Evolutionary conservation across 2,797 vertebrate species (phyloP).

Genomic region (Arrhamphus sclerolepis): DNA sequence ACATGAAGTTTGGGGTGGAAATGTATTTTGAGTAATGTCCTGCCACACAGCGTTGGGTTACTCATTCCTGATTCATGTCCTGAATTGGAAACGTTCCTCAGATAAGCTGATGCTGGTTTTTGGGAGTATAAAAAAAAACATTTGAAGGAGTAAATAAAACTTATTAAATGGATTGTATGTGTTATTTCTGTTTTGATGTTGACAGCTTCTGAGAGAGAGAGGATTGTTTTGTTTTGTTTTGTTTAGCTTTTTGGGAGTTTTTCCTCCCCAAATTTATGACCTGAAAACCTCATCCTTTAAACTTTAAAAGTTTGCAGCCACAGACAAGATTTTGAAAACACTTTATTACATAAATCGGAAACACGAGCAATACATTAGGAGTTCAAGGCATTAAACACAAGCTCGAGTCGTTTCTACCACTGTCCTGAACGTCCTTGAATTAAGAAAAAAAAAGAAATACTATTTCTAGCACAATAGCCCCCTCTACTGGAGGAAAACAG

Average conservation of each 20-base stretch:
- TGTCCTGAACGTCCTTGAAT: slow-evolving; percentile 19
- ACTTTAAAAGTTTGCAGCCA: not conserved
- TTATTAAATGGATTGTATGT: slow-evolving; percentile 40
- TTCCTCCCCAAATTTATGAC: not conserved
- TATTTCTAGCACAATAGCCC: slow-evolving; percentile 58
- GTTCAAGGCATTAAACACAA: slow-evolving; percentile 39
- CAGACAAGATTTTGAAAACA: slow-evolving; percentile 59
- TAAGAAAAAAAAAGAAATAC: not conserved
- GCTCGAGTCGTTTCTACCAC: slow-evolving; percentile 18
- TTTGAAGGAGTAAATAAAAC: slow-evolving; percentile 75
- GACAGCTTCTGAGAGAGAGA: too few relatives aligned
- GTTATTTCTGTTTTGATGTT: slow-evolving; percentile 32
- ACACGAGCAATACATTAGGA: slow-evolving; percentile 65
- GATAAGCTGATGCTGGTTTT: slow-evolving; percentile 53
- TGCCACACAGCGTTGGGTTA: slow-evolving; percentile 27
- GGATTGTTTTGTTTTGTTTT: too few relatives aligned
- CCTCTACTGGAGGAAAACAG: slow-evolving; percentile 61
- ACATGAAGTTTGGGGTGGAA: slow-evolving; percentile 31
- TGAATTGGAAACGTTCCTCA: slow-evolving; percentile 54
- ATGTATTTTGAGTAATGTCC: not conserved
- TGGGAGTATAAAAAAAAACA: slow-evolving; percentile 56
- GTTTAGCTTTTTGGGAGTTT: not conserved
- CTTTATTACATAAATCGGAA: slow-evolving; percentile 75
- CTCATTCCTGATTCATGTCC: slow-evolving; percentile 62
- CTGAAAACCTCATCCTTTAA: too few relatives aligned